phyloP scores from a whole-genome alignment of 2,888 invertebrate genomes.

The Desoria tigrina region DNA sequence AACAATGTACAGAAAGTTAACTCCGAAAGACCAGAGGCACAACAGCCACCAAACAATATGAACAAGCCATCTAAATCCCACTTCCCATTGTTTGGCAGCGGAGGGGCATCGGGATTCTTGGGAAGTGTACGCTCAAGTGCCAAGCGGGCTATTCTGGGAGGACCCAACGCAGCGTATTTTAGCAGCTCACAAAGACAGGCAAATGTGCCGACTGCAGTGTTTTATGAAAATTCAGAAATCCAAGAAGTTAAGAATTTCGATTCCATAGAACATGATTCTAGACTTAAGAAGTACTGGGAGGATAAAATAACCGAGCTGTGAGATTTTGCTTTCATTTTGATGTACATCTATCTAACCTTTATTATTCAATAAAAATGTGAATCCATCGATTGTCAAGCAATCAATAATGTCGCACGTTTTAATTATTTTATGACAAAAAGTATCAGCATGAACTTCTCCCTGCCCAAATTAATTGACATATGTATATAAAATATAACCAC shows the following conservation, averaged over 20 bases:
- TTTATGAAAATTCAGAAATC: constrained; percentile 61
- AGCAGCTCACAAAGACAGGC: constrained; percentile 62
- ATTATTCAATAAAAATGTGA: too few species aligned
- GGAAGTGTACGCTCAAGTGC: constrained; percentile 56
- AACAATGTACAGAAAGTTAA: constrained; percentile 1
- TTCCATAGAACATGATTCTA: constrained; percentile 75
- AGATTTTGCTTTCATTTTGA: background rate
- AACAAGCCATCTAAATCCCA: constrained; percentile 20
- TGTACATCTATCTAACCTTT: too few species aligned
- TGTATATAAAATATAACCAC: too few species aligned
- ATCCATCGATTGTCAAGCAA: too few species aligned
- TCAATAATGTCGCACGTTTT: too few species aligned
- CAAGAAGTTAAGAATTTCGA: constrained; percentile 61
- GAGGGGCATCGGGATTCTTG: constrained; percentile 31
- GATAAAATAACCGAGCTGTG: constrained; percentile 82
- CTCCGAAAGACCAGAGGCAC: constrained; percentile 15
- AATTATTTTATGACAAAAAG: too few species aligned
- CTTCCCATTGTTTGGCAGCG: constrained; percentile 24
- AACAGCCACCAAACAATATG: constrained; percentile 8
- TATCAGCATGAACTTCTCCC: too few species aligned
- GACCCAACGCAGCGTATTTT: constrained; percentile 84
- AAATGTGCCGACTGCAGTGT: constrained; percentile 34
- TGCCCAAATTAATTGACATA: too few species aligned
- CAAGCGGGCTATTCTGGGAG: constrained; percentile 65
- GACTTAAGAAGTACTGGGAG: constrained; percentile 90